A percentile compares a stretch with the other conserved stretches of the same genome.
These are phyloP conservation scores for Drosophila ohnishii DNA, from an alignment of 1,140 invertebrate species.

Conservation along the genomic window DNA sequence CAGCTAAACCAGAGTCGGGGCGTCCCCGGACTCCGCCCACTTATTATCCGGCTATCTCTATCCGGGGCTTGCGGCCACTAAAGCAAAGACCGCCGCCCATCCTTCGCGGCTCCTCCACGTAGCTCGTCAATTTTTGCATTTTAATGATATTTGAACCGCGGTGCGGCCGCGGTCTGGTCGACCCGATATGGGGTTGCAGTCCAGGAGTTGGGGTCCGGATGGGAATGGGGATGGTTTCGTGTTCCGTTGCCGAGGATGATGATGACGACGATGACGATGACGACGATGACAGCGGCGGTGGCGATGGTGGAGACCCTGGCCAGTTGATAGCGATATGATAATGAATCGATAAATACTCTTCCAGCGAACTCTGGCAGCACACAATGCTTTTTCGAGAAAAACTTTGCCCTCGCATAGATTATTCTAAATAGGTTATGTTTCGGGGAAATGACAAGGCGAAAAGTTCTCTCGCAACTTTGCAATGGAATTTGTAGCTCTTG, in stretches of 20 bases:
- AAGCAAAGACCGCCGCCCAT: slow-evolving; percentile 11
- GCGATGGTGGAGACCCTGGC: slow-evolving; percentile 15
- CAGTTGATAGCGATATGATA: slow-evolving; percentile 38
- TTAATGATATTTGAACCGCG: slow-evolving; percentile 77
- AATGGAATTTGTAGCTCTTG: slow-evolving; percentile 1
- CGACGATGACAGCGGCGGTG: background rate
- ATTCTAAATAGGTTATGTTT: slow-evolving; percentile 48
- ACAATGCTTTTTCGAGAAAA: background rate
- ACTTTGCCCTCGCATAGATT: slow-evolving; percentile 28
- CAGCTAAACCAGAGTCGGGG: slow-evolving; percentile 12
- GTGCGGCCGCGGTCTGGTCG: slow-evolving; percentile 40
- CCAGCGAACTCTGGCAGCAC: background rate
- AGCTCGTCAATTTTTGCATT: slow-evolving; percentile 76
- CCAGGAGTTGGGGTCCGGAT: slow-evolving; percentile 2
- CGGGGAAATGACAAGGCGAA: slow-evolving; percentile 35
- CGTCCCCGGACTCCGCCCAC: slow-evolving; percentile 11
- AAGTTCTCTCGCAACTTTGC: slow-evolving; percentile 25
- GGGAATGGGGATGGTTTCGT: slow-evolving; percentile 14
- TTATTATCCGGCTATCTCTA: slow-evolving; percentile 21
- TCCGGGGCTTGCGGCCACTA: slow-evolving; percentile 1
- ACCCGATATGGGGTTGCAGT: slow-evolving; percentile 37
- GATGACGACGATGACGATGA: slow-evolving; percentile 14
- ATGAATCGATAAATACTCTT: slow-evolving; percentile 49
- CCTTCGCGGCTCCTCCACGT: slow-evolving; percentile 26
- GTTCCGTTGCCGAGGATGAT: slow-evolving; percentile 11